Conservation (phyloP, 2,797 vertebrate genomes). For the Enteromius treurensis region DNA sequence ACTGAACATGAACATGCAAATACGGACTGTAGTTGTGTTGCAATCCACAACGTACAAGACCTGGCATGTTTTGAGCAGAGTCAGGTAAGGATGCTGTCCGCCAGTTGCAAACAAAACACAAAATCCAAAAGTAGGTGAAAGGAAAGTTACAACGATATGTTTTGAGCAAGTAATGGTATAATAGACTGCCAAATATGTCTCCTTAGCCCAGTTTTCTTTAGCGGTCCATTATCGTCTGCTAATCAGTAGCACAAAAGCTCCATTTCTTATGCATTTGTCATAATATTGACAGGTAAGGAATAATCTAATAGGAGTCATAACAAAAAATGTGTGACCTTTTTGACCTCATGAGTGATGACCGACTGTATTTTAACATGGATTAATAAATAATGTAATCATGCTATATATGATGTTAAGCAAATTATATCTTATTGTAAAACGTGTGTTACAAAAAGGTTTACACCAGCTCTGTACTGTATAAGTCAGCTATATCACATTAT, state of each 20-base stretch:
- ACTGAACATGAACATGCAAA: conserved; percentile 37
- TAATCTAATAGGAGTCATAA: neutral
- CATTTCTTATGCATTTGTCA: neutral
- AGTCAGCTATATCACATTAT: neutral
- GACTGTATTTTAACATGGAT: too few species aligned
- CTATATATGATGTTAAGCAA: too few species aligned
- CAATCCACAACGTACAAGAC: conserved; percentile 37
- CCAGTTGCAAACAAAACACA: neutral
- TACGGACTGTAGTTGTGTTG: neutral
- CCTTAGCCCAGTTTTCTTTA: conserved; percentile 5
- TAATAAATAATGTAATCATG: too few species aligned
- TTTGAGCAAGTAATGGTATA: neutral
- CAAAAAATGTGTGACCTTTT: conserved; percentile 1
- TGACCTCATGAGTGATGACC: too few species aligned
- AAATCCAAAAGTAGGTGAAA: neutral
- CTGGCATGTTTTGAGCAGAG: conserved; percentile 13
- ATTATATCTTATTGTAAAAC: too few species aligned
- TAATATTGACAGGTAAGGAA: neutral
- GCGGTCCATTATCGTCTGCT: neutral
- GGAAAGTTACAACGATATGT: neutral
- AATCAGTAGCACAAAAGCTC: neutral
- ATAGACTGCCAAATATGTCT: conserved; percentile 30
- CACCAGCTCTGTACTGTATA: neutral
- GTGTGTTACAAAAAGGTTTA: neutral
- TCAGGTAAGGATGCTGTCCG: neutral